phyloP scores from a whole-genome alignment of 2,888 invertebrate genomes.

The Leptinotarsa rubiginosa region DNA sequence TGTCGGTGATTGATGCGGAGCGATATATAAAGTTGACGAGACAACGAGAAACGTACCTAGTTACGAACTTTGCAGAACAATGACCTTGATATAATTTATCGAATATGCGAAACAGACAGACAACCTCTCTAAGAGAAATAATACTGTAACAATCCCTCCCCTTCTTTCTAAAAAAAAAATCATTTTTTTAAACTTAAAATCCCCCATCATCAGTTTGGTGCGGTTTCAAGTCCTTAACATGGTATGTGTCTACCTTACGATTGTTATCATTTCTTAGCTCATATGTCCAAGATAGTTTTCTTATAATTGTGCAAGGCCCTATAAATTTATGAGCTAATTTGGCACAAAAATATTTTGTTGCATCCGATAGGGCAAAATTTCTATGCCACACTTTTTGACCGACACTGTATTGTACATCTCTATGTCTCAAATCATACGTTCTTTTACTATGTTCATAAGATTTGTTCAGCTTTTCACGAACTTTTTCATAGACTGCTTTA shows the following conservation, averaged over 20 bases:
- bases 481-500: background rate
- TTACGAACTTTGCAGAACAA: too few species aligned
- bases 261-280: slow-evolving; percentile 34
- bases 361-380: slow-evolving; percentile 37
- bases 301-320: slow-evolving; percentile 34
- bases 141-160: background rate
- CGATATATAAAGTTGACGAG: too few species aligned
- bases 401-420: slow-evolving; percentile 20
- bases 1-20: too few species aligned
- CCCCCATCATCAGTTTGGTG: background rate
- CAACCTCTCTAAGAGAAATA: background rate
- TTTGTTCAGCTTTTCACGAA: background rate
- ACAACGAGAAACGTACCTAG: too few species aligned
- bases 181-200: background rate
- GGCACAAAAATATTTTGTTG: slow-evolving; percentile 30
- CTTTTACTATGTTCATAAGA: slow-evolving; percentile 26
- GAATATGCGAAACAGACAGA: too few species aligned
- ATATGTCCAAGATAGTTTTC: slow-evolving; percentile 37
- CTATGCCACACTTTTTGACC: slow-evolving; percentile 30
- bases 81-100: too few species aligned
- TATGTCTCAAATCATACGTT: slow-evolving; percentile 28
- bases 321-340: slow-evolving; percentile 41
- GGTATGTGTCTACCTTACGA: slow-evolving; percentile 35
- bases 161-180: background rate
- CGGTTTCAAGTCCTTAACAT: slow-evolving; percentile 41